phyloP scores from a whole-genome alignment of 1,140 invertebrate species.

The Cyclina sinensis region DNA sequence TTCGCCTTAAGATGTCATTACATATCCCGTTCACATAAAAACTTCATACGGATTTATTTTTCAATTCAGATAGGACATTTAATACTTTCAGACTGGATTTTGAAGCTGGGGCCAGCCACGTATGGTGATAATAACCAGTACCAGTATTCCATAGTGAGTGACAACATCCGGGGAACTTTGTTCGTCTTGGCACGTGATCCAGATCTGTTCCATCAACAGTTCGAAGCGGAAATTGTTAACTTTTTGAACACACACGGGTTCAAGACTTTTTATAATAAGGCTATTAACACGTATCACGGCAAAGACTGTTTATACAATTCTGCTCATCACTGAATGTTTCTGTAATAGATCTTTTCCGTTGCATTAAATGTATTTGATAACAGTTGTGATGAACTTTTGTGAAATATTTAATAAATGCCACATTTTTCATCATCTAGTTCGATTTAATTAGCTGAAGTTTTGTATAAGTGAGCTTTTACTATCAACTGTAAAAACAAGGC shows the following conservation, averaged over 20 bases:
- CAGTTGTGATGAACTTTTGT: no score
- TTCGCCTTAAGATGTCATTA: no score
- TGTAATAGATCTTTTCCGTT: not conserved
- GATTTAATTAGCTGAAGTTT: no score
- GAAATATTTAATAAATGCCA: no score
- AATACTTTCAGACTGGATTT: constrained; percentile 76
- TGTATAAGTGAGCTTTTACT: no score
- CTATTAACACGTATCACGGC: constrained; percentile 72
- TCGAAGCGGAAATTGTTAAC: constrained; percentile 66
- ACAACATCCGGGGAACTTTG: constrained; percentile 73
- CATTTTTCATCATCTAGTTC: no score
- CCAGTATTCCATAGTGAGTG: constrained; percentile 75
- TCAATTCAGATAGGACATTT: no score
- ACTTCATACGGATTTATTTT: no score
- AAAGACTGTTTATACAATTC: constrained; percentile 74
- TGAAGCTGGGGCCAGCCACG: constrained; percentile 73
- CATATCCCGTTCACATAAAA: no score
- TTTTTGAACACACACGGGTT: constrained; percentile 72
- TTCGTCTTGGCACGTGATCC: constrained; percentile 76
- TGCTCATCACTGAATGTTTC: constrained; percentile 55
- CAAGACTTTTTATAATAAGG: constrained; percentile 72
- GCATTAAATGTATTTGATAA: not conserved
- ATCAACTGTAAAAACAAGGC: no score
- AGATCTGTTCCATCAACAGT: constrained; percentile 57
- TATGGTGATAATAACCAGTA: constrained; percentile 71